phyloP scores from a whole-genome alignment of 2,888 invertebrate species.

The Nomada fabriciana region DNA sequence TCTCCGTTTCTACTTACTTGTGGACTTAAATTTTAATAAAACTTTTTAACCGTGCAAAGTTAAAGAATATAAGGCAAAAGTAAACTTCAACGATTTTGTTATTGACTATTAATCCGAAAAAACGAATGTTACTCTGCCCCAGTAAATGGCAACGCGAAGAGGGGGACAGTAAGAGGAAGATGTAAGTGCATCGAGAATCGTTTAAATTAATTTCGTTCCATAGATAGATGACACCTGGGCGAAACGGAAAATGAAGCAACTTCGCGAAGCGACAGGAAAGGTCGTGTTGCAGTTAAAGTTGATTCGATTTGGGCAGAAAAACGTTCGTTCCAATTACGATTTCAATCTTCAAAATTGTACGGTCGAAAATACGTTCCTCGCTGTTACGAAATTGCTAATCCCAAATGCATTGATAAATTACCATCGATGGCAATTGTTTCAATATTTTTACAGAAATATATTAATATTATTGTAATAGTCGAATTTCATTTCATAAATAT shows the following conservation, averaged over 20 bases:
- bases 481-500: too few relatives aligned
- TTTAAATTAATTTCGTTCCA: conserved; percentile 37
- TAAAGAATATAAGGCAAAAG: neutral
- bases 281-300: conserved; percentile 1
- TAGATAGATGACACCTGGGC: conserved; percentile 23
- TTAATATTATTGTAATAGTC: too few relatives aligned
- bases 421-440: too few relatives aligned
- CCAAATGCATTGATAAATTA: too few relatives aligned
- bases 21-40: too few relatives aligned
- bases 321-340: neutral
- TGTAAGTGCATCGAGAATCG: conserved; percentile 10
- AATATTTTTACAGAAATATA: too few relatives aligned
- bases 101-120: neutral
- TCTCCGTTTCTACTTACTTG: too few relatives aligned
- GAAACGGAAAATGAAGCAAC: conserved; percentile 29
- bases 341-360: neutral
- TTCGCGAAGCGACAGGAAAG: conserved; percentile 20
- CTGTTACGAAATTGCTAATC: too few relatives aligned
- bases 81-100: neutral
- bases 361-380: neutral
- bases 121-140: neutral
- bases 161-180: neutral
- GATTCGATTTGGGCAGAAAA: conserved; percentile 13
- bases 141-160: neutral
- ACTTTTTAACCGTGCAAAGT: too few relatives aligned